Base-by-base conservation (phyloP, 1,140 invertebrate genomes). In the Lasioglossum baleicum region DNA sequence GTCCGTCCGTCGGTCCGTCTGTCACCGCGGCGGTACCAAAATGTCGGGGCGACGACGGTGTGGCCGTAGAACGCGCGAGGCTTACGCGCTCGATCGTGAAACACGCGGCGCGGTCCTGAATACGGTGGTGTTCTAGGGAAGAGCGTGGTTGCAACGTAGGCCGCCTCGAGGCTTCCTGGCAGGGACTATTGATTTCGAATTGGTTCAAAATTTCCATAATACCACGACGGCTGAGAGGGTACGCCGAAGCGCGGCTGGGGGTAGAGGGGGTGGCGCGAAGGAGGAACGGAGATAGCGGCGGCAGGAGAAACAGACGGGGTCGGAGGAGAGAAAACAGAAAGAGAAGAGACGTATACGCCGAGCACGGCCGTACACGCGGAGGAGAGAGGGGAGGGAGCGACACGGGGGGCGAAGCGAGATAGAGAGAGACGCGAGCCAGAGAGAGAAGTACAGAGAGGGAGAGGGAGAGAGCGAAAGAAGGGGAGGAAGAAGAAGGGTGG, bases 161-260 rank as follows among this genome's bases (percentile, higher is more conserved):
- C 80, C 76, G 88, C 87, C 85, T 88, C 74, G 88, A 78, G 77
- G 82, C 82, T 87, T 80, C 84, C 85, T 83, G 87, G 88, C 86
- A 82, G 88, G 84, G 82, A 88, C 88, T 91, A 91, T 92, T 91
- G 91, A 92, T 91, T 92, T 91, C 91, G 91, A 91, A 92, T 92
- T 90, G 90, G 90, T 91, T 92, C 90, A 91, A 91, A 92, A 91
- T 92, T 92, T 92, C 91, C 91, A 92, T 91, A 92, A 91, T 92
- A 89, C 90, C 88, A 86, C 84, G 83, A 85, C 83, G 83, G 72
- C 73, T 75, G 72, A 83, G 83, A 85, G 83, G 74, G 78, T 85
- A 85, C 65, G 77, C 22, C 44, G 83, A 81, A 69, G 77, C 79
- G 73, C 67, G 67, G 75, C 42, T 71, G 76, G 72, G 68, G 26